phyloP scores from a whole-genome alignment of 2,113 vertebrate species.

The Gallinago paraguaiae region DNA sequence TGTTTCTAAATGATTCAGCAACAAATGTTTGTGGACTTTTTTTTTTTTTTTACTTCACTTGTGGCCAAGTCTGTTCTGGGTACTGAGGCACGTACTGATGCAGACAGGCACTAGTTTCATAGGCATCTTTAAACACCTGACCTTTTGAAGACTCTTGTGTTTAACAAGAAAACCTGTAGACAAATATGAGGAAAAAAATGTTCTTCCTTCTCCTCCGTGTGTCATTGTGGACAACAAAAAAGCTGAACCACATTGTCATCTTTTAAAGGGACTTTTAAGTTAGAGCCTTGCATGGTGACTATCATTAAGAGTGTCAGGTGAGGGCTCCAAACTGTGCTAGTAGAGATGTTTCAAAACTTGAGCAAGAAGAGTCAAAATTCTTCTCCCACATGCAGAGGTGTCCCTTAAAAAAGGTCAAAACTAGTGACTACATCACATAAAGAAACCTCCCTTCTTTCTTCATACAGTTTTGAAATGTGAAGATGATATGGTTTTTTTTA shows the following conservation, averaged over 20 bases:
- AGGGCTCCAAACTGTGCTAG: not conserved
- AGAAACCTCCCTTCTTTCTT: not conserved
- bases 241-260: not conserved
- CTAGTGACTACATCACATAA: not conserved
- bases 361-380: not conserved
- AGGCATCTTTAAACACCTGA: not conserved
- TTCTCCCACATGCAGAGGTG: not conserved
- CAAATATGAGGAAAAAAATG: accelerated
- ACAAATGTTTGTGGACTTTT: not conserved
- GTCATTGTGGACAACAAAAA: not conserved
- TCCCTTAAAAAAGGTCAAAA: not conserved
- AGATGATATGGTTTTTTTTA: not conserved
- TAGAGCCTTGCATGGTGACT: not conserved
- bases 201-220: not conserved
- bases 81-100: not conserved
- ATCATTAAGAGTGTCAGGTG: not conserved
- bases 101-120: not conserved
- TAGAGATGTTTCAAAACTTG: not conserved
- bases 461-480: not conserved
- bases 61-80: not conserved
- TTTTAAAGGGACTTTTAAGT: not conserved
- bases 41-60: not conserved
- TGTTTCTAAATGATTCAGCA: conserved; percentile 23
- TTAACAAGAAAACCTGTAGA: not conserved
- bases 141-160: not conserved